Base-by-base conservation (phyloP, 2,797 vertebrate species). In the Lagorchestes hirsutus region DNA sequence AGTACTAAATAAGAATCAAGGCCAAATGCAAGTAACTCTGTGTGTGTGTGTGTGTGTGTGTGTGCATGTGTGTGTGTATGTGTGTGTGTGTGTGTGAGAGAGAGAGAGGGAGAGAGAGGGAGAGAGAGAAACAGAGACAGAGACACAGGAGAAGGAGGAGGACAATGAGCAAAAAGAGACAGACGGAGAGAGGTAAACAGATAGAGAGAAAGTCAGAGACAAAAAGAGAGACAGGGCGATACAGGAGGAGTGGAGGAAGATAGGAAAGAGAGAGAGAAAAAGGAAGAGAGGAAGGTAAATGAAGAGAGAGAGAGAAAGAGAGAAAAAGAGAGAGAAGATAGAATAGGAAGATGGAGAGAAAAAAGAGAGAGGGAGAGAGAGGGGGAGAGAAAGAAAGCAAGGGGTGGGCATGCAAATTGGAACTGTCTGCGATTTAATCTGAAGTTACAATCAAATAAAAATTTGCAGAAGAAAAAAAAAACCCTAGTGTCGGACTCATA, bases 361-460 rank as follows among this genome's bases (percentile, higher is more conserved):
- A 67, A 34, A 34, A 34, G 11, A 18, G 14, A 67, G 0, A 40
- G n/a, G 0, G 5, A 24, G 3, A 40, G 14, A 74, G 1, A 40
- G 5, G 40, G 3, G 22, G 5, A 74, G n/a, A 74, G 18, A 24
- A 9, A 46, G 40, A 27, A 27, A 87, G 24, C 4, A 4, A 11
- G 8, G 16, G 0, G 16, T 9, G n/a, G 24, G 22, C 11, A 54
- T 98, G 98, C 98, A 98, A 97, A 96, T 95, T 98, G 96, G 97
- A 98, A 98, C 97, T 98, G 94, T 97, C 97, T 98, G 95, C 97
- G 97, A 97, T 98, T 98, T 98, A 97, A 97, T 95, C 96, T 95
- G 93, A 95, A 97, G 96, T 97, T 98, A 96, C 29, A 92, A 97
- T 93, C 95, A 55, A 67, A 98, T 90, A 97, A 96, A 98, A 96